Conservation (phyloP, 2,888 invertebrate genomes). For the Acleris laterana region DNA sequence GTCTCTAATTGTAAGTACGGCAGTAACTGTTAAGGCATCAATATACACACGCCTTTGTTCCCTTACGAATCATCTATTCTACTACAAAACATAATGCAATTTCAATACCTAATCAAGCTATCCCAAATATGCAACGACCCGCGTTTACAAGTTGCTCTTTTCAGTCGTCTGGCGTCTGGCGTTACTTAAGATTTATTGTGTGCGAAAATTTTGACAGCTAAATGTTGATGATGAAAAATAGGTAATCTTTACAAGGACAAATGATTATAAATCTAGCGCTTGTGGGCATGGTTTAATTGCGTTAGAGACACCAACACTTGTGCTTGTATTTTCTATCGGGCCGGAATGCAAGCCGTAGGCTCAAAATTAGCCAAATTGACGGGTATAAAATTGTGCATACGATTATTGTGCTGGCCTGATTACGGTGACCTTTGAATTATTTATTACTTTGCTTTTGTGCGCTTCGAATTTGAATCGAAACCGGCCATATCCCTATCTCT, state of each 20-base stretch:
- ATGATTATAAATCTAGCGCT: slow-evolving; percentile 25
- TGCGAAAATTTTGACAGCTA: slow-evolving; percentile 18
- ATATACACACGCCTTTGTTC: no score
- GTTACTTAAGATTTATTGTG: slow-evolving; percentile 14
- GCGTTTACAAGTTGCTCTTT: slow-evolving; percentile 12
- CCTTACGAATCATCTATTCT: no score
- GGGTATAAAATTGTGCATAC: slow-evolving; percentile 21
- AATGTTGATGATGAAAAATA: slow-evolving; percentile 31
- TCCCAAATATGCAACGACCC: slow-evolving; percentile 19
- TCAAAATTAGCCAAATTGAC: slow-evolving; percentile 19
- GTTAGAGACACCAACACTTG: slow-evolving; percentile 5
- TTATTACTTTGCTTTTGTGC: neutral
- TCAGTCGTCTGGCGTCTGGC: slow-evolving; percentile 1
- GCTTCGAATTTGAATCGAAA: no score
- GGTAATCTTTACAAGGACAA: slow-evolving; percentile 14
- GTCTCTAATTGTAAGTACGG: no score
- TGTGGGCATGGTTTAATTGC: slow-evolving; percentile 24
- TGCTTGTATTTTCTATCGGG: slow-evolving; percentile 3
- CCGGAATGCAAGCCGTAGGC: slow-evolving; percentile 20
- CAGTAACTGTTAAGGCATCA: no score
- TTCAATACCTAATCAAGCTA: neutral
- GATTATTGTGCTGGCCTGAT: slow-evolving; percentile 12
- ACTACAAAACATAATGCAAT: no score
- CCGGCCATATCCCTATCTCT: no score
- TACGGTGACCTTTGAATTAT: slow-evolving; percentile 14